These are phyloP conservation scores for Trichacis sp. DNA, from an alignment of 2,888 invertebrate species.

Conservation along the genomic window DNA sequence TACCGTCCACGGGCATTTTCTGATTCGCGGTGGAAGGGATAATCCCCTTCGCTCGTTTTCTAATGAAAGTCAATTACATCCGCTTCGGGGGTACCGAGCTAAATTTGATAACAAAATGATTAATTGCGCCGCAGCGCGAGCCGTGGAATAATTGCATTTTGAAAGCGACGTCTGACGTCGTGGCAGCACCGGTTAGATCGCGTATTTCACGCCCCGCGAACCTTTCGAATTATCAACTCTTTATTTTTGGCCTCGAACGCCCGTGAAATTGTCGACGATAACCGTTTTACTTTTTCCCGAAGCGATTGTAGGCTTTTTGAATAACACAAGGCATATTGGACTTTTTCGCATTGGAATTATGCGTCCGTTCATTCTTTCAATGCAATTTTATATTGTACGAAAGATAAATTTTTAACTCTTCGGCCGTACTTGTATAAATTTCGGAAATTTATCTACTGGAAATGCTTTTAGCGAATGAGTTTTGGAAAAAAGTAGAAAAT, in stretches of 20 bases:
- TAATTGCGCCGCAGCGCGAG: slow-evolving; percentile 33
- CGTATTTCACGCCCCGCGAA: slow-evolving; percentile 35
- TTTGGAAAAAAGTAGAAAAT: no score
- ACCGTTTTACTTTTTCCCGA: no score
- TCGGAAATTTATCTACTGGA: no score
- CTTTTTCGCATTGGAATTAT: no score
- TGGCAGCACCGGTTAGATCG: slow-evolving; percentile 19
- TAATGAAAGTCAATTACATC: slow-evolving; percentile 39
- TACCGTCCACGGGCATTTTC: background rate
- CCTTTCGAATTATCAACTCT: slow-evolving; percentile 25
- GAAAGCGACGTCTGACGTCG: slow-evolving; percentile 36
- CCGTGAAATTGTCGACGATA: slow-evolving; percentile 25
- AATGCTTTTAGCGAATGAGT: no score
- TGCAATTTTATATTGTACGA: no score
- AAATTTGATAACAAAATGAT: slow-evolving; percentile 41
- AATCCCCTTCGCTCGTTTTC: slow-evolving; percentile 30
- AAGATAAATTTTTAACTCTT: no score
- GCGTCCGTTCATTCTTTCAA: no score
- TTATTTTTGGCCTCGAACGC: slow-evolving; percentile 21
- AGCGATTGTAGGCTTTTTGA: no score
- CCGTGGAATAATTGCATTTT: slow-evolving; percentile 38
- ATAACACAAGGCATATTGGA: no score
- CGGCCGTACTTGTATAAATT: no score
- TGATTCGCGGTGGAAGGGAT: no score
- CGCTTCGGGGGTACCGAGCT: slow-evolving; percentile 33